These are phyloP conservation scores for Tonatia bakeri DNA, from an alignment of 2,113 vertebrate species.

Conservation along the genomic window DNA sequence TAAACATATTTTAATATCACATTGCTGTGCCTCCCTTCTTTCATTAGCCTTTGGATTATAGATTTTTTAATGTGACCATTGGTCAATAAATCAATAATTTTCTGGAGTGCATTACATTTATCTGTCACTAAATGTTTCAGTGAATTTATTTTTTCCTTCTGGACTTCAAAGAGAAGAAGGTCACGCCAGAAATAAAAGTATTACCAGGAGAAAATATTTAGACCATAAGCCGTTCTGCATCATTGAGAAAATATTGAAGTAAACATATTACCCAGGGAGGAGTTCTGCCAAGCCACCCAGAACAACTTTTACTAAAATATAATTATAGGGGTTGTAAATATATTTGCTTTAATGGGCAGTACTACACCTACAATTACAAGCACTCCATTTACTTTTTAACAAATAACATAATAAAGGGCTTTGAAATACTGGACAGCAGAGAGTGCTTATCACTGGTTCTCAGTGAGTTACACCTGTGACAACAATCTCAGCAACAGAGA, in stretches of 20 bases:
- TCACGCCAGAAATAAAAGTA: constrained; percentile 58
- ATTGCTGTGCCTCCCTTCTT: neutral
- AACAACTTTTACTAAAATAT: constrained; percentile 54
- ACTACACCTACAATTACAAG: constrained; percentile 24
- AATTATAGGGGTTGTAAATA: neutral
- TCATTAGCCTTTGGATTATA: constrained; percentile 54
- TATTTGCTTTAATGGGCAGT: constrained; percentile 30
- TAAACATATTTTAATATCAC: neutral
- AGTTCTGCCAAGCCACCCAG: neutral
- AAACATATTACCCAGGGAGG: constrained; percentile 40
- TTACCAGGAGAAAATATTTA: constrained; percentile 35
- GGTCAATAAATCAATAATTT: constrained; percentile 56
- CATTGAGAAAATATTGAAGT: constrained; percentile 54
- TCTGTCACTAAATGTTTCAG: neutral
- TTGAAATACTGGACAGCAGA: constrained; percentile 50
- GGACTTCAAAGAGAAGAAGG: constrained; percentile 54
- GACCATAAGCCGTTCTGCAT: constrained; percentile 38
- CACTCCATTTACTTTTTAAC: constrained; percentile 1
- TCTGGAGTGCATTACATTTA: constrained; percentile 4
- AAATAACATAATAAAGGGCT: constrained; percentile 48
- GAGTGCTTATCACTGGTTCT: neutral
- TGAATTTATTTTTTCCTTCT: constrained; percentile 7
- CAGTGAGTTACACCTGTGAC: neutral
- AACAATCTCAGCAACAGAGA: neutral
- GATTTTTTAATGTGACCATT: constrained; percentile 37